phyloP scores from a whole-genome alignment of 92 coral and sea anemone genomes.

The Ricordea florida region DNA sequence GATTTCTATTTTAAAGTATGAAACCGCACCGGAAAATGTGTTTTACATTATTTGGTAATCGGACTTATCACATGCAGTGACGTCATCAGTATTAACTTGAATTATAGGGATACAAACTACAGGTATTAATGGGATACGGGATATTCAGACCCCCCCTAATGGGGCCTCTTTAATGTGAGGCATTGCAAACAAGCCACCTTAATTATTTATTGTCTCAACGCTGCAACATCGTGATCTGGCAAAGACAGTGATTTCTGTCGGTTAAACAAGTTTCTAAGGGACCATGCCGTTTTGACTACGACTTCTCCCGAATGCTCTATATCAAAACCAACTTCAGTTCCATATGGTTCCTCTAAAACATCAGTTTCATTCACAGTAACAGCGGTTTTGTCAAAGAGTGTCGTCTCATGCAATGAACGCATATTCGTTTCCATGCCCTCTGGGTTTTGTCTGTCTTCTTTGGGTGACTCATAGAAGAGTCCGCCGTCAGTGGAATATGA shows the following conservation, averaged over 20 bases:
- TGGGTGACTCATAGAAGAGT: slow-evolving; percentile 59
- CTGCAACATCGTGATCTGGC: slow-evolving; percentile 7
- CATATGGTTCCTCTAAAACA: not conserved
- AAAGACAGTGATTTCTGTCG: slow-evolving; percentile 23
- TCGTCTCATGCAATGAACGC: not conserved
- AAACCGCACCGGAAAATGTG: too few species aligned
- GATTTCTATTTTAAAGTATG: too few species aligned
- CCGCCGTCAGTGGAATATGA: slow-evolving; percentile 36
- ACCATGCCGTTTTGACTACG: slow-evolving; percentile 71
- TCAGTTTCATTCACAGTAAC: not conserved
- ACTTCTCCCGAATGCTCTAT: slow-evolving; percentile 65
- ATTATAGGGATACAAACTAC: too few species aligned
- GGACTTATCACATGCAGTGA: too few species aligned
- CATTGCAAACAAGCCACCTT: not conserved
- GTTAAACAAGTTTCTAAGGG: slow-evolving; percentile 54
- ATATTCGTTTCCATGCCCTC: slow-evolving; percentile 37
- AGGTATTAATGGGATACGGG: too few species aligned
- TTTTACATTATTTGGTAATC: too few species aligned
- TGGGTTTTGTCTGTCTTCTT: slow-evolving; percentile 63
- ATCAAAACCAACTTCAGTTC: too few species aligned
- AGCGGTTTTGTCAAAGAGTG: not conserved
- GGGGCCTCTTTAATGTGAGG: too few species aligned
- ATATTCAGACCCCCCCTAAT: too few species aligned
- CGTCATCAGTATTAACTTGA: too few species aligned
- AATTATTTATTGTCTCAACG: not conserved